Evolutionary conservation across 2,113 vertebrate genomes (phyloP).

Genomic region (Bolborhynchus lineola): DNA sequence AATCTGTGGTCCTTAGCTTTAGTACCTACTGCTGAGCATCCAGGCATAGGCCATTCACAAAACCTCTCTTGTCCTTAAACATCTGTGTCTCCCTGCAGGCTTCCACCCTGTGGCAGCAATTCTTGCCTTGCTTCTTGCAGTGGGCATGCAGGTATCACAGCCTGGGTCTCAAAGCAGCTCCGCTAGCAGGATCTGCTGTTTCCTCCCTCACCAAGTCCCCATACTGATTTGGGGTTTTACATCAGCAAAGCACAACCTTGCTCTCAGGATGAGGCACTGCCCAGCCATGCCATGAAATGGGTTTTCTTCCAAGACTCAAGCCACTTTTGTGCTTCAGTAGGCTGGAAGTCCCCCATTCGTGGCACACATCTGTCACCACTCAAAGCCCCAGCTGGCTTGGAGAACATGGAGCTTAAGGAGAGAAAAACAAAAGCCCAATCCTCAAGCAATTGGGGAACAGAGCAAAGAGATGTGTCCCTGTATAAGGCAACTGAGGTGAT

Average conservation of each 20-base stretch:
- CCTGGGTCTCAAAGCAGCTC: neutral
- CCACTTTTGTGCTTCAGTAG: neutral
- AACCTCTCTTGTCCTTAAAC: neutral
- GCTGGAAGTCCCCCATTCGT: neutral
- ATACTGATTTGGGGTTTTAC: neutral
- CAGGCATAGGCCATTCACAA: neutral
- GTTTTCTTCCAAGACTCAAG: neutral
- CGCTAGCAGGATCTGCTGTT: neutral
- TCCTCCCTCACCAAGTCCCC: neutral
- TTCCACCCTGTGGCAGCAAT: neutral
- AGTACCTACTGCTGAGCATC: neutral
- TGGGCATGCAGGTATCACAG: neutral
- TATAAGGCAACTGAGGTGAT: conserved; percentile 12
- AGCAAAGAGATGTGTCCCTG: neutral
- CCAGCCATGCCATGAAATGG: neutral
- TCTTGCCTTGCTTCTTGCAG: neutral
- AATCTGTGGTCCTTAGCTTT: neutral
- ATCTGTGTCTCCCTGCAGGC: neutral
- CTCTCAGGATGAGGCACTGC: neutral
- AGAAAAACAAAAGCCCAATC: neutral
- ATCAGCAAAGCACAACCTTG: neutral
- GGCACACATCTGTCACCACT: neutral
- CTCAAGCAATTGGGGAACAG: neutral
- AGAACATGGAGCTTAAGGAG: neutral
- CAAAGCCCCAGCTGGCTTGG: neutral